phyloP scores from a whole-genome alignment of 2,888 invertebrate genomes.

The Tipula confusa region DNA sequence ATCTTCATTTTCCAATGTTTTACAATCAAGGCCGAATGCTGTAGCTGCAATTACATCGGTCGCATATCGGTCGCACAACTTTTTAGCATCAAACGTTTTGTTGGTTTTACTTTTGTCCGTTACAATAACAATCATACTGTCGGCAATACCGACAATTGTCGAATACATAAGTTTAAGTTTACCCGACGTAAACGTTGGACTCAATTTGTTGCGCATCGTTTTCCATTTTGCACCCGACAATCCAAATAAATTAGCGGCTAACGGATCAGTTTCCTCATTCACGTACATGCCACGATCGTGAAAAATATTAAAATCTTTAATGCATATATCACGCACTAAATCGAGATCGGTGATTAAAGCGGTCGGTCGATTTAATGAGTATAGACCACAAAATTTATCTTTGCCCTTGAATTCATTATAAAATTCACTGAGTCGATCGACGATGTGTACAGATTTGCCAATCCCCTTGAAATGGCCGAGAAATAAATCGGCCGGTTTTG shows the following conservation, averaged over 20 bases:
- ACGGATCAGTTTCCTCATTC: slow-evolving; percentile 32
- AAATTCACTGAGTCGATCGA: background rate
- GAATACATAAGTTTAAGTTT: slow-evolving; percentile 32
- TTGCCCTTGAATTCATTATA: background rate
- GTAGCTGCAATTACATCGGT: background rate
- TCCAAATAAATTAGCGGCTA: slow-evolving; percentile 31
- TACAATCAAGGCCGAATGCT: background rate
- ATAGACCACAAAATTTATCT: background rate
- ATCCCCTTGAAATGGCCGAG: background rate
- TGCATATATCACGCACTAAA: background rate
- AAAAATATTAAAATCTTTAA: slow-evolving; percentile 27
- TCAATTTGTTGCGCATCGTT: slow-evolving; percentile 28
- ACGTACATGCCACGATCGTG: slow-evolving; percentile 32
- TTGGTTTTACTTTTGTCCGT: background rate
- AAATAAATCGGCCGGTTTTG: background rate
- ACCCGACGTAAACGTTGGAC: slow-evolving; percentile 27
- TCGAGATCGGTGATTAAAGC: background rate
- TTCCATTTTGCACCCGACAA: slow-evolving; percentile 32
- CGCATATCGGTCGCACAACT: background rate
- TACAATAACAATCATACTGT: background rate
- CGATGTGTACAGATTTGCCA: background rate
- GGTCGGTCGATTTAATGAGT: background rate
- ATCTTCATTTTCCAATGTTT: background rate
- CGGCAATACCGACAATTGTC: background rate
- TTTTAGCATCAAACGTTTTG: background rate